These are phyloP conservation scores for Oreochromis spilurus DNA, from an alignment of 2,113 vertebrate species.

Conservation along the genomic window DNA sequence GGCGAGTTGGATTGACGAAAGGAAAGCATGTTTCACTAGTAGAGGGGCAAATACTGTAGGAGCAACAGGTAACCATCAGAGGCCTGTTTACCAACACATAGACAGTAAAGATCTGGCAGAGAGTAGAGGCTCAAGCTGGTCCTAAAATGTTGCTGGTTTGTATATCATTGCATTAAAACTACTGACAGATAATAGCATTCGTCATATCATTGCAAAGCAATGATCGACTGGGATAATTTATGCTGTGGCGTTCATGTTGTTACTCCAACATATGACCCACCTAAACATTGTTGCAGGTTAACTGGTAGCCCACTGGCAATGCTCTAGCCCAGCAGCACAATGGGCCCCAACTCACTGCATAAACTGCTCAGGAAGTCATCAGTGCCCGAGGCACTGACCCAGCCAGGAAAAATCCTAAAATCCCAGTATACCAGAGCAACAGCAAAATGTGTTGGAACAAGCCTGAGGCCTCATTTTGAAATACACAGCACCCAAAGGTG, in stretches of 20 bases:
- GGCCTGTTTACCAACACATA: neutral
- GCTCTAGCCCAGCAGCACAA: neutral
- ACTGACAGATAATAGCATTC: neutral
- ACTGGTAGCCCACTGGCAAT: neutral
- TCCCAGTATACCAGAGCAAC: neutral
- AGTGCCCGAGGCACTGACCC: neutral
- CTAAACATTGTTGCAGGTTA: neutral
- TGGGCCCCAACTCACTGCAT: too few relatives aligned
- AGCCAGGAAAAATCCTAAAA: neutral
- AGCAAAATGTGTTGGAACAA: neutral
- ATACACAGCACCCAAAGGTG: neutral
- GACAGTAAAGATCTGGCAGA: neutral
- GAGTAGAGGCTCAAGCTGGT: neutral
- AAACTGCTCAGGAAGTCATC: neutral
- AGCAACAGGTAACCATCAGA: neutral
- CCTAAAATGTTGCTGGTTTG: neutral
- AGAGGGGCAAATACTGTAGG: neutral
- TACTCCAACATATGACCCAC: neutral
- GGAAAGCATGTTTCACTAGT: neutral
- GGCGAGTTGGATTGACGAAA: rapidly evolving
- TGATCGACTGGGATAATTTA: neutral
- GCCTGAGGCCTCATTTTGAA: neutral
- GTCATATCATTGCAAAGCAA: neutral
- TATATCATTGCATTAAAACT: neutral
- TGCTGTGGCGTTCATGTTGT: neutral